phyloP scores from a whole-genome alignment of 2,797 vertebrate species.

The Notolepis coatsorum region DNA sequence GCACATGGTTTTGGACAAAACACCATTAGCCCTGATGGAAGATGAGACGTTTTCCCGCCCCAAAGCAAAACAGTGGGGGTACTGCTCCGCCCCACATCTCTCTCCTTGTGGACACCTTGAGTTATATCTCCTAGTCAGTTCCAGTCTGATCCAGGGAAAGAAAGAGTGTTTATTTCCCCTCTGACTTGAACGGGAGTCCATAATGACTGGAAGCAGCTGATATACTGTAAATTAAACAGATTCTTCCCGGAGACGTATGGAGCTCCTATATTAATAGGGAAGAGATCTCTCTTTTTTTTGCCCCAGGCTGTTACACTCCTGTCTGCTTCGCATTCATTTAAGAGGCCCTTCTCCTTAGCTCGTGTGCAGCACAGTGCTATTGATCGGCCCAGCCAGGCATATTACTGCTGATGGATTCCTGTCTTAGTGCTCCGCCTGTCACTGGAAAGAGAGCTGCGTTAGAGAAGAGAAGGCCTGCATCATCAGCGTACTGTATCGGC shows the following conservation, averaged over 20 bases:
- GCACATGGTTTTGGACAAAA: slow-evolving; percentile 49
- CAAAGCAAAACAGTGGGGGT: slow-evolving; percentile 29
- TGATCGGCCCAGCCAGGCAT: slow-evolving; percentile 56
- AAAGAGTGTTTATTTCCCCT: slow-evolving; percentile 54
- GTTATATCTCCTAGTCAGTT: slow-evolving; percentile 38
- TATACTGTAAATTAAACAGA: slow-evolving; percentile 60
- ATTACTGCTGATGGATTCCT: slow-evolving; percentile 60
- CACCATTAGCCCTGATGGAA: slow-evolving; percentile 61
- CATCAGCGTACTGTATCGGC: slow-evolving; percentile 19
- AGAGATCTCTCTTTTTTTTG: slow-evolving; percentile 51
- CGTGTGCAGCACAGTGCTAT: slow-evolving; percentile 48
- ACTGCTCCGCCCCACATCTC: too few species aligned
- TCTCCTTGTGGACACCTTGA: slow-evolving; percentile 35
- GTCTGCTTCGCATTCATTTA: slow-evolving; percentile 54
- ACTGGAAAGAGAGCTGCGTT: slow-evolving; percentile 44
- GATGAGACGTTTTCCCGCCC: slow-evolving; percentile 40
- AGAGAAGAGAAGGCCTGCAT: slow-evolving; percentile 18
- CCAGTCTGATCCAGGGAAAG: slow-evolving; percentile 14
- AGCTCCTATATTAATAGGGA: slow-evolving; percentile 54
- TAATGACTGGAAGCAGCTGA: slow-evolving; percentile 47
- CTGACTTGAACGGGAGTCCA: slow-evolving; percentile 44
- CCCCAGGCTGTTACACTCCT: slow-evolving; percentile 49
- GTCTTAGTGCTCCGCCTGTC: slow-evolving; percentile 41
- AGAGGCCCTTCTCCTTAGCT: slow-evolving; percentile 49
- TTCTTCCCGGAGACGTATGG: slow-evolving; percentile 54